A percentile compares a stretch with the other conserved stretches of the same genome.
phyloP scores from a whole-genome alignment of 2,888 invertebrate genomes.

The Luperina testacea region DNA sequence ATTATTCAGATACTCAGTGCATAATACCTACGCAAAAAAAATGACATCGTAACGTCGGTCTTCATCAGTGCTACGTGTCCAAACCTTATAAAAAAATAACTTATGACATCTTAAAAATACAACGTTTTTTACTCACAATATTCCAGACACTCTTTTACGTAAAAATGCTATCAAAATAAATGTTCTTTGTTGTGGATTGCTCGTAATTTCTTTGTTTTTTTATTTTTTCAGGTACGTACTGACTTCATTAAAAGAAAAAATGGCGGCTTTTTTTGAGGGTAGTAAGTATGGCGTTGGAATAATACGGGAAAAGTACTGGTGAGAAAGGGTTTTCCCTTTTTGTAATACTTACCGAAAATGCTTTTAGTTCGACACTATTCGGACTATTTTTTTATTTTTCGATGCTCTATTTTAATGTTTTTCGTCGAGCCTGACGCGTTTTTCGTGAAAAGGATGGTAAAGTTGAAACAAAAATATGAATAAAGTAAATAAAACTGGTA shows the following conservation, averaged over 20 bases:
- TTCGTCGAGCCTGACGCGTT: neutral
- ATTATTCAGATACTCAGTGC: neutral
- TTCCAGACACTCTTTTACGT: conserved; percentile 24
- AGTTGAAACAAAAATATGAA: neutral
- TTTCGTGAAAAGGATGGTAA: neutral
- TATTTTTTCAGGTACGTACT: conserved; percentile 62
- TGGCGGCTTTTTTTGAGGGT: neutral
- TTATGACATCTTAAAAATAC: conserved; percentile 26
- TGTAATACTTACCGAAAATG: conserved; percentile 39
- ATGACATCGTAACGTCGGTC: neutral
- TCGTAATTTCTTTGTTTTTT: conserved; percentile 47
- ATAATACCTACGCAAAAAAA: neutral
- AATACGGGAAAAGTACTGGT: conserved; percentile 6
- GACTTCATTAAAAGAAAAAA: conserved; percentile 32
- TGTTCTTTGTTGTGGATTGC: conserved; percentile 21
- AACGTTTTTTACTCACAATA: conserved; percentile 21
- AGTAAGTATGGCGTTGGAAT: conserved; percentile 23
- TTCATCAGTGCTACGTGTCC: conserved; percentile 21
- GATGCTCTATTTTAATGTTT: conserved; percentile 20
- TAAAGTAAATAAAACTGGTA: too few species aligned
- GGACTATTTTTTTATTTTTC: conserved; percentile 5
- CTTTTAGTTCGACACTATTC: conserved; percentile 40
- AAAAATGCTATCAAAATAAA: conserved; percentile 35
- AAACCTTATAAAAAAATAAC: conserved; percentile 34
- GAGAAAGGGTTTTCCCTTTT: conserved; percentile 4